Percentiles rank a stretch among this genome's conserved stretches.
Conservation (phyloP, 1,140 invertebrate genomes). For the Gyrodactylus salaris region DNA sequence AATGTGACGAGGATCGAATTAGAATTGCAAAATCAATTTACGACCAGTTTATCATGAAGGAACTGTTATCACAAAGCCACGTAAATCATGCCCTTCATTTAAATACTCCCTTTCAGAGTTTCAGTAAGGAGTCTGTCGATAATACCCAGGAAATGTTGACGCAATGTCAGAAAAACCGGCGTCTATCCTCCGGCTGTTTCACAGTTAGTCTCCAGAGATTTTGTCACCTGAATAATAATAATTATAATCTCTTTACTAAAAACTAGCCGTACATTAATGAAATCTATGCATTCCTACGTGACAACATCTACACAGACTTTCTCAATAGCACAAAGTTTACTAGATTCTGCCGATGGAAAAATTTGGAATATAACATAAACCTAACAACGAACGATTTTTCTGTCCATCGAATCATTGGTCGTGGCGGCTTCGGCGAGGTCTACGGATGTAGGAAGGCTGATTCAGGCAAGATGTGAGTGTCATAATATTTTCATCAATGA, state of each 20-base stretch:
- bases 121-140: neutral
- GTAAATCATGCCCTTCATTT: constrained; percentile 24
- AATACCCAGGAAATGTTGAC: neutral
- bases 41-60: constrained; percentile 99
- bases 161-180: neutral
- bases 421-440: constrained; percentile 94
- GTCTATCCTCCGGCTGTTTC: neutral
- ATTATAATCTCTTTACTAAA: no score
- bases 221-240: no score
- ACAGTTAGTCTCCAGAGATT: no score
- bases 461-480: constrained; percentile 76
- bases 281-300: constrained; percentile 78
- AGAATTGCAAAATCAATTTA: constrained; percentile 79
- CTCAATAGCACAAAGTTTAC: constrained; percentile 41
- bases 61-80: constrained; percentile 81
- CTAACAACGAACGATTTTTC: constrained; percentile 99
- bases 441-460: constrained; percentile 97
- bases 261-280: constrained; percentile 43
- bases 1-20: constrained; percentile 68
- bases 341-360: constrained; percentile 99
- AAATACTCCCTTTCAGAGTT: constrained; percentile 10
- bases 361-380: constrained; percentile 93
- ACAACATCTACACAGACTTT: constrained; percentile 34
- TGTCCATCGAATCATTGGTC: constrained; percentile 91
- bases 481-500: no score